Base-by-base conservation (phyloP, 2,797 vertebrate species). In the Urocyon cinereoargenteus region DNA sequence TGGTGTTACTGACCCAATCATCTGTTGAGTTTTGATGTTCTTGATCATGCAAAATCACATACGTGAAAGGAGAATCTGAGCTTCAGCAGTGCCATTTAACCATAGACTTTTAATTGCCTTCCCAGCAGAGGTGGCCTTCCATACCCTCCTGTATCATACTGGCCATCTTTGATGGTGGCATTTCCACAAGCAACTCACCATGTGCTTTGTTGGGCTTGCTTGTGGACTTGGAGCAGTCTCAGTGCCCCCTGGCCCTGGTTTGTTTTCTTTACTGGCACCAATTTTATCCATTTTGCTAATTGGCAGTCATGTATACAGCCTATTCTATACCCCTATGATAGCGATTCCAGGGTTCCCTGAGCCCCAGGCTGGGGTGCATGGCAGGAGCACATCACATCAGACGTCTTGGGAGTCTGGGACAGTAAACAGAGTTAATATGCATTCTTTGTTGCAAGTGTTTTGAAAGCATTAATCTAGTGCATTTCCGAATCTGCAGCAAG, bases 11-110 rank as follows among this genome's bases (percentile, higher is more conserved):
- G 16, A 1, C 5, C 15, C 24, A 11, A 10, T n/a, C 5, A 0
- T 18, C 49, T 14, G 4, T 19, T 0, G 81, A 2, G 34, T 36
- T 83, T 13, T 2, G 2, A 0, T 26, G 64, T 6, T 79, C 7
- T 61, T 0, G 5, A 28, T 14, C 1, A 0, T 6, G 4, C 18
- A 5, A 36, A 22, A 0, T 83, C 9, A 6, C 0, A 0, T 0
- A 1, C 4, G 1, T 2, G 6, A 8, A 66, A 36, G 19, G 51
- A 77, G 49, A 5, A 19, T 59, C 18, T 2, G 28, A 2, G n/a
- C 6, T 26, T 21, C 2, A 2, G 49, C 21, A 49, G 36, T 9
- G 10, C 59, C 15, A 0, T 31, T 73, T 49, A 24, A 55, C 51
- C 2, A 0, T 1, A 16, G 51, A 49, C 53, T 89, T 66, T 8